Conservation (phyloP, 2,888 invertebrate genomes). For the Urechis unicinctus region DNA sequence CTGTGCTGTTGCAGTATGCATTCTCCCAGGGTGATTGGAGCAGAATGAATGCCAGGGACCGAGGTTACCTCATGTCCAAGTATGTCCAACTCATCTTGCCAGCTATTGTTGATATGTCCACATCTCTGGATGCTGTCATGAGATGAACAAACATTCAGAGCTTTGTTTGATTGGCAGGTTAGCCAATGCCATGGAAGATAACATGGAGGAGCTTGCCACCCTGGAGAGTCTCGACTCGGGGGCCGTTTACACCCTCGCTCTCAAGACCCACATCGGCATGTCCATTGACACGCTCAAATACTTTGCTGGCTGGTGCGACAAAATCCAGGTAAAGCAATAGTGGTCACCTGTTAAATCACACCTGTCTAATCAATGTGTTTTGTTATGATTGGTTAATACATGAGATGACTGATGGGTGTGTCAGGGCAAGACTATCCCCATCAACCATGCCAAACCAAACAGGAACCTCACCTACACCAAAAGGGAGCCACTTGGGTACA, state of each 20-base stretch:
- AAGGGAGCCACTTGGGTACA: constrained; percentile 80
- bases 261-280: constrained; percentile 97
- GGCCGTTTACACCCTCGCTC: constrained; percentile 90
- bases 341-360: not conserved
- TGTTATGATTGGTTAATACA: constrained; percentile 3
- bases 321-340: constrained; percentile 63
- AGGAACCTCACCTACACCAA: constrained; percentile 80
- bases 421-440: constrained; percentile 79
- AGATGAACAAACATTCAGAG: not conserved
- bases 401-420: no score
- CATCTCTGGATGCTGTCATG: not conserved
- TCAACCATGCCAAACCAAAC: constrained; percentile 85
- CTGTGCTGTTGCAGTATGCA: constrained; percentile 53
- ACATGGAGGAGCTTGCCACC: constrained; percentile 91
- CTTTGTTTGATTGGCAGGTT: constrained; percentile 56
- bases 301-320: constrained; percentile 95
- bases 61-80: constrained; percentile 76
- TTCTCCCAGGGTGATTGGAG: constrained; percentile 87
- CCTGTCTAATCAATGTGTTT: not conserved
- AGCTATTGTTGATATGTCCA: not conserved
- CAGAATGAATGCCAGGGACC: constrained; percentile 85
- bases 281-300: constrained; percentile 95
- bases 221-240: constrained; percentile 90
- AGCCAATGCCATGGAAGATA: constrained; percentile 89
- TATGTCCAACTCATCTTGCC: constrained; percentile 41